Percentiles rank a stretch among this genome's conserved stretches.
Conservation (phyloP, 64 coral and sea anemone species). For the Actinia equina region DNA sequence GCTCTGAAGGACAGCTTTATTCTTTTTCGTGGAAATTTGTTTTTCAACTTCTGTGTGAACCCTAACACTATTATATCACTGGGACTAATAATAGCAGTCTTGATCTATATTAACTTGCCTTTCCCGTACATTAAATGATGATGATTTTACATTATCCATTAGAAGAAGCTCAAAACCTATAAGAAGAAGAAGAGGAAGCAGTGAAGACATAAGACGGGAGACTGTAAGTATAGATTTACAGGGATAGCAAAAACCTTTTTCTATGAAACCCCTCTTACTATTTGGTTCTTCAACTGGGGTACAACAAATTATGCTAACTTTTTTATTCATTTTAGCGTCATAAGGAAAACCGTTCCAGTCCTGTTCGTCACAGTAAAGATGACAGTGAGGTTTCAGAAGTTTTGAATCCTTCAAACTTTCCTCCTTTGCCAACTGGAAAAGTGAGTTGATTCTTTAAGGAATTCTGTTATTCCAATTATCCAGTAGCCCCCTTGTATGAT, state of each 20-base stretch:
- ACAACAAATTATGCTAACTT: not conserved
- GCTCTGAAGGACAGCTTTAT: too few species aligned
- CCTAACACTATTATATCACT: too few species aligned
- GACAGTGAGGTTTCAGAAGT: slow-evolving; percentile 53
- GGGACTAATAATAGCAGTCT: too few species aligned
- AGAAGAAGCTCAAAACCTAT: slow-evolving; percentile 5
- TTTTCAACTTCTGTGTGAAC: too few species aligned
- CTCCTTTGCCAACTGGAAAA: slow-evolving; percentile 48
- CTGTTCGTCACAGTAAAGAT: slow-evolving; percentile 65
- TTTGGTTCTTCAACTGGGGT: too few species aligned
- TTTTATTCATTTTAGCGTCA: slow-evolving; percentile 19
- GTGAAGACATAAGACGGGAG: slow-evolving; percentile 51
- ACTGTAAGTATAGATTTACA: slow-evolving; percentile 5
- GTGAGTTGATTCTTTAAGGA: not conserved
- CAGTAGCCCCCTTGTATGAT: too few species aligned
- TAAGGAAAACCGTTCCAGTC: slow-evolving; percentile 37
- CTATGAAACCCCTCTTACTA: too few species aligned
- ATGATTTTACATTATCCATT: not conserved
- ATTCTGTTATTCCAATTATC: not conserved
- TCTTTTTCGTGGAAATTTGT: too few species aligned
- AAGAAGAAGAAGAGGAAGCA: slow-evolving; percentile 65
- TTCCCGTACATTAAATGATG: not conserved
- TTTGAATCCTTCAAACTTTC: slow-evolving; percentile 48
- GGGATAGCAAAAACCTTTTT: too few species aligned
- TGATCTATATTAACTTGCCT: too few species aligned